Conservation (phyloP, 2,113 vertebrate species). For the Pao palembangensis region DNA sequence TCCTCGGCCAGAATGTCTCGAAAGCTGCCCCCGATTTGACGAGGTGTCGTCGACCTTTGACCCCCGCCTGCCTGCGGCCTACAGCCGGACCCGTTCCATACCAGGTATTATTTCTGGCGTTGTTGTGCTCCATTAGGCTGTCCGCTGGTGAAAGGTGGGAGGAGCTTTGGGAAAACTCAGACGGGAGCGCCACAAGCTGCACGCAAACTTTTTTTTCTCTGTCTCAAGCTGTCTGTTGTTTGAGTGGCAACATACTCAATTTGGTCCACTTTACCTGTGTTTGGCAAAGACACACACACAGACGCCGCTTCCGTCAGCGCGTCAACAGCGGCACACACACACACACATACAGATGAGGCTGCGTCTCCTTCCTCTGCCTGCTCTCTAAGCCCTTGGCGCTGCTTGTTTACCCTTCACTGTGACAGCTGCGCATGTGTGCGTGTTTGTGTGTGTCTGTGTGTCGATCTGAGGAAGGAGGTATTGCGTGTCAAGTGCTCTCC, state of each 20-base stretch:
- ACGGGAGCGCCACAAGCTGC: slow-evolving; percentile 45
- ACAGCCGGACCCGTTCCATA: not conserved
- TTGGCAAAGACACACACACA: slow-evolving; percentile 63
- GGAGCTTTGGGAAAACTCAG: slow-evolving; percentile 53
- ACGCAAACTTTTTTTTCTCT: slow-evolving; percentile 14
- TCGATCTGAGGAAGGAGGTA: slow-evolving; percentile 73
- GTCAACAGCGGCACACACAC: slow-evolving; percentile 23
- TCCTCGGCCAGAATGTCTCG: not conserved
- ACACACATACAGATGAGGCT: slow-evolving; percentile 65
- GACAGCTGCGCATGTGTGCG: slow-evolving; percentile 62
- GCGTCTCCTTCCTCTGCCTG: slow-evolving; percentile 43
- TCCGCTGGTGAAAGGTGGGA: slow-evolving; percentile 52
- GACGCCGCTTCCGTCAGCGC: slow-evolving; percentile 55
- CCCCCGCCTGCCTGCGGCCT: no score
- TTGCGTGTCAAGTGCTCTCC: slow-evolving; percentile 81
- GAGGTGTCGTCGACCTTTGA: no score
- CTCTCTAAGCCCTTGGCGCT: slow-evolving; percentile 65
- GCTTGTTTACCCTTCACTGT: slow-evolving; percentile 76
- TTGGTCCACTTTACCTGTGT: slow-evolving; percentile 68
- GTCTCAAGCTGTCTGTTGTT: slow-evolving; percentile 60
- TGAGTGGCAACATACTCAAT: slow-evolving; percentile 68
- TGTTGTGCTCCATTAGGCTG: slow-evolving; percentile 38
- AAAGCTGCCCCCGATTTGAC: no score
- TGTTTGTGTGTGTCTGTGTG: slow-evolving; percentile 50
- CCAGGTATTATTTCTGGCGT: slow-evolving; percentile 25